Conservation (phyloP, 92 coral and sea anemone species). For the Zoanthus sansibaricus region DNA sequence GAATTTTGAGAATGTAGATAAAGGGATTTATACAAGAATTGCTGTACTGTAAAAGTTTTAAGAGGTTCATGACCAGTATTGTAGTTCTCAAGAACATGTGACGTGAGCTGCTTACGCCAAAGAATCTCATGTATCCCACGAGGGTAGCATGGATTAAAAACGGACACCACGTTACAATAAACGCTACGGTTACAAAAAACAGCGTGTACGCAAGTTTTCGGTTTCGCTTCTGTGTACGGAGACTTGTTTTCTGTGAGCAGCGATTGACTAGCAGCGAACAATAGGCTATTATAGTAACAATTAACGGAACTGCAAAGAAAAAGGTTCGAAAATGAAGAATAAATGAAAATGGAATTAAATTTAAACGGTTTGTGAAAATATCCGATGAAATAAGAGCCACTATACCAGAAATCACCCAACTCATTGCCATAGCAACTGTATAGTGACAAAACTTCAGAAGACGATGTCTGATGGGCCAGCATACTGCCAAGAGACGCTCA, state of each 20-base stretch:
- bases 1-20: constrained; percentile 27
- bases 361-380: neutral
- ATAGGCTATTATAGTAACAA: neutral
- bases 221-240: neutral
- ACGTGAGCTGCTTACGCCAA: neutral
- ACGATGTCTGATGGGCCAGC: constrained; percentile 28
- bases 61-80: neutral
- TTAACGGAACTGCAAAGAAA: neutral
- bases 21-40: constrained; percentile 32
- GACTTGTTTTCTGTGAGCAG: neutral
- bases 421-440: neutral
- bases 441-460: constrained; percentile 3
- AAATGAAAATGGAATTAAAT: neutral
- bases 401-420: constrained; percentile 10
- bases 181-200: neutral
- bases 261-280: neutral
- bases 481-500: constrained; percentile 11
- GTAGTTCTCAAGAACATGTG: neutral
- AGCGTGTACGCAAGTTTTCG: constrained; percentile 11
- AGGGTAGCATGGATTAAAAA: neutral
- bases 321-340: constrained; percentile 20
- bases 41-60: constrained; percentile 20
- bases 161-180: constrained; percentile 25
- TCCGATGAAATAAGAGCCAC: neutral
- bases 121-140: neutral